Conservation (phyloP, 37 sponge, comb jelly and placozoan species). For the Diacarnus erythraeanus region DNA sequence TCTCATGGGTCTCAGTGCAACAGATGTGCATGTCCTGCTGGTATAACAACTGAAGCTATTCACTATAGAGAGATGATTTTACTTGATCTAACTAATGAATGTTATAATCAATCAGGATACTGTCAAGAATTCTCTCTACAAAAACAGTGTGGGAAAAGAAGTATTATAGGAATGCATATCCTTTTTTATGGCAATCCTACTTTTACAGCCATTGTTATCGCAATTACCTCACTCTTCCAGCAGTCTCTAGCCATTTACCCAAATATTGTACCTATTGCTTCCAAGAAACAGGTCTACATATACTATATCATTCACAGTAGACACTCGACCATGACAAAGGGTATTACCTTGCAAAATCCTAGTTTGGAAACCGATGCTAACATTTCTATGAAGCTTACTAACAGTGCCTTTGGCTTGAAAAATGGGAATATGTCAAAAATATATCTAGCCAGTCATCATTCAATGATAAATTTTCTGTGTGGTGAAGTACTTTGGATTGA, state of each 20-base stretch:
- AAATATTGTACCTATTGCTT: neutral
- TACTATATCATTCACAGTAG: neutral
- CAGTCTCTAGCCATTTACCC: neutral
- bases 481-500: slow-evolving; percentile 25
- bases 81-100: no score
- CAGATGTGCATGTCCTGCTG: no score
- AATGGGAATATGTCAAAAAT: neutral
- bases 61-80: no score
- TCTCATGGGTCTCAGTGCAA: no score
- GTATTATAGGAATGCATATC: neutral
- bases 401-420: neutral
- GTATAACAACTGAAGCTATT: no score
- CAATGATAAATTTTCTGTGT: neutral
- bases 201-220: neutral
- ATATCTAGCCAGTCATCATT: neutral
- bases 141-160: no score
- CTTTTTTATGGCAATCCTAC: neutral
- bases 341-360: neutral
- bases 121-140: no score
- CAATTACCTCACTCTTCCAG: neutral
- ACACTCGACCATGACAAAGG: neutral
- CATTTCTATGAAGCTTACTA: neutral
- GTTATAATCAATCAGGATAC: no score
- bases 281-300: neutral
- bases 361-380: no score